These are phyloP conservation scores for Huso huso DNA, from an alignment of 2,797 vertebrate species.

Conservation along the genomic window DNA sequence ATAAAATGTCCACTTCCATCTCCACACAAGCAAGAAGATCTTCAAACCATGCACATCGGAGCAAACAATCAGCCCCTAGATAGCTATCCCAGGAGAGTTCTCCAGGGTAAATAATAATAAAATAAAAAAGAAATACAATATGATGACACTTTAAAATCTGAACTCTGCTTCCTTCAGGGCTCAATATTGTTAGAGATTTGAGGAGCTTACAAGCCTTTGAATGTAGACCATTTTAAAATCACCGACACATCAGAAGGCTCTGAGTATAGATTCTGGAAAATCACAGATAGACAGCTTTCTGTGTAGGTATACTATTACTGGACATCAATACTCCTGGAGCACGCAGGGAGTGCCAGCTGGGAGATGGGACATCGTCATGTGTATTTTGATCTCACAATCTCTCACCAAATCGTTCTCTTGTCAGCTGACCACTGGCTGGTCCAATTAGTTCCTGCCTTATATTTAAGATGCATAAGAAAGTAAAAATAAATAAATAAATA, in stretches of 20 bases:
- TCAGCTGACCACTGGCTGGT: too few relatives aligned
- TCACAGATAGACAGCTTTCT: slow-evolving; percentile 46
- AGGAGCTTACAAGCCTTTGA: slow-evolving; percentile 47
- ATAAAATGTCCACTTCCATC: too few relatives aligned
- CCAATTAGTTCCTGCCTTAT: too few relatives aligned
- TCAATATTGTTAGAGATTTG: slow-evolving; percentile 48
- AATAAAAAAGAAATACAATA: too few relatives aligned
- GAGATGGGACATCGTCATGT: neutral
- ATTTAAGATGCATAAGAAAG: too few relatives aligned
- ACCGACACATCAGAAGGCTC: slow-evolving; percentile 44
- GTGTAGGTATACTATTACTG: slow-evolving; percentile 23
- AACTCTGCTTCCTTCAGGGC: slow-evolving; percentile 53
- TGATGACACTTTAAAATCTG: slow-evolving; percentile 61
- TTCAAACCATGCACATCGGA: too few relatives aligned
- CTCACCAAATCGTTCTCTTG: neutral
- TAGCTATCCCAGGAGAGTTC: too few relatives aligned
- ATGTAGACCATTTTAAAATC: slow-evolving; percentile 52
- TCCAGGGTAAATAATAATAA: too few relatives aligned
- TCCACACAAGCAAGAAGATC: too few relatives aligned
- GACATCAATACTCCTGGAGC: slow-evolving; percentile 17
- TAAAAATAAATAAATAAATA: too few relatives aligned
- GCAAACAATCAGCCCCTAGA: too few relatives aligned
- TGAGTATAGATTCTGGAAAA: slow-evolving; percentile 48
- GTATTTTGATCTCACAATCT: slow-evolving; percentile 1
- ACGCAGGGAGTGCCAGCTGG: neutral